Base-by-base conservation (phyloP, 2,888 invertebrate species). In the Eupelmus urozonus region DNA sequence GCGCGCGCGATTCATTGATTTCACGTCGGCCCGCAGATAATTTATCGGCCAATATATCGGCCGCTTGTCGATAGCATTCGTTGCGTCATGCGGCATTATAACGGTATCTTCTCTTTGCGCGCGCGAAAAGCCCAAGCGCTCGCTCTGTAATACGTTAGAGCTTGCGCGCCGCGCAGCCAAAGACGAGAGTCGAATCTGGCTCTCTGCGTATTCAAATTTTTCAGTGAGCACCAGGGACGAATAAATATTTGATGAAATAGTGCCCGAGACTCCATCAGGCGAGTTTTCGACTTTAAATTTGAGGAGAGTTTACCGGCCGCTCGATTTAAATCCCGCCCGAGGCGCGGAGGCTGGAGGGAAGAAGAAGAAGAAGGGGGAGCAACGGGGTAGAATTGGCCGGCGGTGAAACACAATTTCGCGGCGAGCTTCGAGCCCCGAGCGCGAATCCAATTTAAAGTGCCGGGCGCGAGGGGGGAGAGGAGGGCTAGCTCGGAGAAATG, bases 1-100 rank as follows among this genome's bases (percentile, higher is more conserved):
- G n/a, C n/a, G n/a, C n/a, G n/a, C n/a, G 84, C 83, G 83, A 85
- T 85, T 87, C 87, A 89, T 88, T 87, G 88, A 88, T 88, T 88
- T 88, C 84, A 84, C 81, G 87, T 85, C 85, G 81, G 78, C 77
- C 29, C 45, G 34, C 55, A 83, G 85, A 87, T 88, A 85, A 88
- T 88, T 88, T 87, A 88, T 83, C 82, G 85, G 82, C 82, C 85
- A 84, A 87, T 88, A 87, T 85, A 87, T 88, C 84, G 60, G 74
- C 81, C 62, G 65, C 84, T 86, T 87, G 88, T 88, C 88, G 87
- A 88, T 88, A 87, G 83, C 88, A 88, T 85, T 87, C 87, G 87
- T 85, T 85, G 87, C 85, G 86, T 87, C 87, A 87, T 84, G 85
- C 84, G 40, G 62, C 84, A 87, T 86, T 87, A 87, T 86, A 87